Base-by-base conservation (phyloP, 2,888 invertebrate species). In the Lasioglossum oenotherae region DNA sequence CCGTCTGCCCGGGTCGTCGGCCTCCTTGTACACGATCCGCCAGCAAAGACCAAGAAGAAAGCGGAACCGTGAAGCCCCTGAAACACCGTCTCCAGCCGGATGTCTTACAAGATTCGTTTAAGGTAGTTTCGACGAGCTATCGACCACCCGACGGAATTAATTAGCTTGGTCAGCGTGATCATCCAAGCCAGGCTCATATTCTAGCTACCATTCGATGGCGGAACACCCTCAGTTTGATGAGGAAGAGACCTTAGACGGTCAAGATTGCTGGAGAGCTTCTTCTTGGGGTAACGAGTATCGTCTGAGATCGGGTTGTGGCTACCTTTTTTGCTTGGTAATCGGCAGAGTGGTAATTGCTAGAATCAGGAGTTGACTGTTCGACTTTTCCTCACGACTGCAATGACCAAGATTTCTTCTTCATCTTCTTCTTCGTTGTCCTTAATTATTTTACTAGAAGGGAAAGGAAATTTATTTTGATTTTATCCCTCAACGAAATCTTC, bases 51-150 rank as follows among this genome's bases (percentile, higher is more conserved):
- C 60, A 75, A 85, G 87, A 87, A 86, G 90, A 89, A 86, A 87
- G 75, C 92, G 89, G 87, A 91, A 87, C 89, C 88, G 86, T 82
- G 91, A 92, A 89, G 92, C 93, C 91, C 89, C 84, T 44, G 86
- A 79, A 76, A 74, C 88, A 74, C 81, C 81, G 90, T 87, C 85
- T 89, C 86, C 85, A 80, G 86, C 77, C 86, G 84, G 91, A 92
- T 88, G 90, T 93, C 93, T 92, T 92, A 91, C 92, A 90, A 93
- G 91, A 93, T 92, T 92, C 92, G 90, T 89, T 91, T 85, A 88
- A 85, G 86, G 85, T 87, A 90, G 91, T 92, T 88, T 90, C 89
- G 82, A 77, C 89, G 72, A 85, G 84, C 88, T 87, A 88, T 84
- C 44, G 81, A 82, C 80, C 79, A 80, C 81, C 81, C 77, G 72